These are phyloP conservation scores for Malurus splendens DNA, from an alignment of 2,797 vertebrate species.

Conservation along the genomic window DNA sequence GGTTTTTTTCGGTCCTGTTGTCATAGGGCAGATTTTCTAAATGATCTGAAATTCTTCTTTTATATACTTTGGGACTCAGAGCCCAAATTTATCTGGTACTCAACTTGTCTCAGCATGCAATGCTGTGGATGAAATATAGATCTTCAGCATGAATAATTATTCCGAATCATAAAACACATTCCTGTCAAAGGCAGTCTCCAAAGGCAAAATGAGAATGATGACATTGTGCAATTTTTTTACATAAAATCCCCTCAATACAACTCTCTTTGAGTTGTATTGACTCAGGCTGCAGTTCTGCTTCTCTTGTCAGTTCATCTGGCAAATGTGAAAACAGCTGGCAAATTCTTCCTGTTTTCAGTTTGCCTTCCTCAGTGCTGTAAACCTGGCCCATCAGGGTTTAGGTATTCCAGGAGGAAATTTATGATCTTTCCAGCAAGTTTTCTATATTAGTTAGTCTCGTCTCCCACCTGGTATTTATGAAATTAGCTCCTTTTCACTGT, in stretches of 20 bases:
- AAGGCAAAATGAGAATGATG: background rate
- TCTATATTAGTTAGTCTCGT: background rate
- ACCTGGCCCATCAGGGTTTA: background rate
- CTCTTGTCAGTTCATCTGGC: background rate
- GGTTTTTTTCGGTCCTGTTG: background rate
- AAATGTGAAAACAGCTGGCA: background rate
- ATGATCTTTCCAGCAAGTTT: background rate
- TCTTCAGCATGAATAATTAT: background rate
- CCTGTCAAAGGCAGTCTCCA: background rate
- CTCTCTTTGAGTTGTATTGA: background rate
- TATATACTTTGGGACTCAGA: background rate
- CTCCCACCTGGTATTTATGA: background rate
- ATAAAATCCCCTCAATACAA: rapidly evolving
- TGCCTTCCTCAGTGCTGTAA: background rate
- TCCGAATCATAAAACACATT: background rate
- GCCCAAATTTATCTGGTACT: background rate
- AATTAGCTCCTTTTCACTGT: background rate
- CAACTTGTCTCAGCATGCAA: background rate
- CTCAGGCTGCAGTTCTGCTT: background rate
- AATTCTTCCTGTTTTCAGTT: background rate
- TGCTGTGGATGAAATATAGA: background rate
- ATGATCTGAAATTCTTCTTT: background rate
- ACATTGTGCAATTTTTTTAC: background rate
- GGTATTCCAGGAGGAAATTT: background rate
- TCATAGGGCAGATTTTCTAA: background rate